Percentiles rank a stretch among this genome's conserved stretches.
Evolutionary conservation across 2,113 vertebrate genomes (phyloP).

Genomic region (Calonectris borealis): DNA sequence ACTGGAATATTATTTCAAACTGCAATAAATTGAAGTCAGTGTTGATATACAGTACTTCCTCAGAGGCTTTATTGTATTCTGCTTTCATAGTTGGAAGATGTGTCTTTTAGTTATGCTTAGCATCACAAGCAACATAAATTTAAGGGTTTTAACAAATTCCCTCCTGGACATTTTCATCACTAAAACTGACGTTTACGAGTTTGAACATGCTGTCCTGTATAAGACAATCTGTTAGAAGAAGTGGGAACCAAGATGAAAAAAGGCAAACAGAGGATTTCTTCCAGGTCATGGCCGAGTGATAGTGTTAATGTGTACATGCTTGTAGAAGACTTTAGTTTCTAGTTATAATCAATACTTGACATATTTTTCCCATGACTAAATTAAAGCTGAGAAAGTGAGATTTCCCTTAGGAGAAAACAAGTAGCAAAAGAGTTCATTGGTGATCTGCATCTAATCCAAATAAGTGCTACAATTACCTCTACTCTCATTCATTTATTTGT

Average conservation of each 20-base stretch:
- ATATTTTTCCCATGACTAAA: constrained; percentile 26
- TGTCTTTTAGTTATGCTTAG: constrained; percentile 9
- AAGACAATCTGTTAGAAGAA: not conserved
- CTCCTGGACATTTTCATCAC: constrained; percentile 31
- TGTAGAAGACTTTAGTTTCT: constrained; percentile 7
- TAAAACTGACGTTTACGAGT: constrained; percentile 4
- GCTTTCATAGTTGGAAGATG: not conserved
- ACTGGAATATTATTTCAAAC: not conserved
- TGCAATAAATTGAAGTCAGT: not conserved
- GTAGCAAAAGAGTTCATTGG: not conserved
- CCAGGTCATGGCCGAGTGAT: constrained; percentile 7
- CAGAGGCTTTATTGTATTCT: not conserved
- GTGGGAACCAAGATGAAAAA: not conserved
- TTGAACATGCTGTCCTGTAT: not conserved
- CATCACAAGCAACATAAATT: not conserved
- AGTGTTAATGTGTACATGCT: not conserved
- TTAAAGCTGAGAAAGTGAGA: constrained; percentile 8
- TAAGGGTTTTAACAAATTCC: constrained; percentile 26
- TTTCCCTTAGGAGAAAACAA: constrained; percentile 17
- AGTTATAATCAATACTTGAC: constrained; percentile 37
- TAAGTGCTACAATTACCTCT: constrained; percentile 41
- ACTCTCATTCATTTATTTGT: not conserved
- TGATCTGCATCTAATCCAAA: constrained; percentile 32
- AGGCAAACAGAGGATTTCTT: constrained; percentile 23
- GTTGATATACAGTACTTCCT: not conserved